Base-by-base conservation (phyloP, 2,888 invertebrate species). In the Xanthostigma xanthostigma region DNA sequence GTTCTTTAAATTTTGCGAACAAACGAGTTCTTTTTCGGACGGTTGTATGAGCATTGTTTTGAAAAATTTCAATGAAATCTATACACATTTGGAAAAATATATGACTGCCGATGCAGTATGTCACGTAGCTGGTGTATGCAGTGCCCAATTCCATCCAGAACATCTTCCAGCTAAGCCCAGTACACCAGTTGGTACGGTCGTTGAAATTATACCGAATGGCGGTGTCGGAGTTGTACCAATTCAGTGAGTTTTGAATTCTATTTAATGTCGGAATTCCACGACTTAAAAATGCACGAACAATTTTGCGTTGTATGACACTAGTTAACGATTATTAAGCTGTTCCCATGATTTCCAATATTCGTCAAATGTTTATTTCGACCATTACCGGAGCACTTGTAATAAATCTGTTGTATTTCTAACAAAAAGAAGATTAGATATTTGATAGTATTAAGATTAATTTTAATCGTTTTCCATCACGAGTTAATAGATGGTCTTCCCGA, bases 91-190 rank as follows among this genome's bases (percentile, higher is more conserved):
- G 3, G 67, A 74, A 56, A 64, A 73, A 43, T 75, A 81, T 58
- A 68, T 88, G 41, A 75, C 76, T 27, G 65, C 82, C 0, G 66
- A 73, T 13, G 78, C 78, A 52, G 66, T 89, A 45, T 91, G 90
- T 59, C 79, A 86, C 61, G 64, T 89, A 50, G 76, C 82, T 53
- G 89, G 88, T 8, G 81, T 85, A 57, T 90, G 91, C 62, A 67
- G 74, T 11, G 66, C 69, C 41, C 71, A 70, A 55, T 86, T 74
- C 67, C 84, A 84, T 59, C 70, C 71, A 33, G 84, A 87, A 59
- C 74, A 76, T 50, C 27, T 27, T 27, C 27, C 27, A 27, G 27
- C 27, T 27, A 27, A 27, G 6, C 27, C 27, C 27, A 27, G 27
- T 27, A 27, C 27, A 6, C 72, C 71, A 44, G 69, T 69, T n/a